Conservation (phyloP, 2,113 vertebrate species). For the Gasterosteus aculeatus region DNA sequence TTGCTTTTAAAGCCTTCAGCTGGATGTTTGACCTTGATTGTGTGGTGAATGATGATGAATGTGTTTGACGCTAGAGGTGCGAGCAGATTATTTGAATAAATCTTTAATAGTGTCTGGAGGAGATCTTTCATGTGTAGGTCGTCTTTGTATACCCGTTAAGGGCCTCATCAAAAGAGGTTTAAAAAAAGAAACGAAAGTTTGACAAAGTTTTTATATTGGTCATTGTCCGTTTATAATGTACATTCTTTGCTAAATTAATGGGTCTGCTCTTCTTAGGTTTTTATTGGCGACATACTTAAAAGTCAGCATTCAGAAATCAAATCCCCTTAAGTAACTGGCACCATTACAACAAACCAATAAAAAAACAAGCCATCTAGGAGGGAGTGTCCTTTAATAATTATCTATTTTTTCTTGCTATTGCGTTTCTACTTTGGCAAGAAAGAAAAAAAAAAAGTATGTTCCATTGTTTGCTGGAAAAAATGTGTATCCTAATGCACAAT, state of each 20-base stretch:
- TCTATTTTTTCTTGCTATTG: neutral
- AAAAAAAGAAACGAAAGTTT: neutral
- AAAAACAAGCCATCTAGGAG: conserved; percentile 7
- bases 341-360: conserved; percentile 14
- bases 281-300: neutral
- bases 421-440: neutral
- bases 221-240: neutral
- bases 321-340: conserved; percentile 27
- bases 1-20: neutral
- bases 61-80: neutral
- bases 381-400: neutral
- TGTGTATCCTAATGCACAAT: conserved; percentile 22
- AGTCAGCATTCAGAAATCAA: conserved; percentile 7
- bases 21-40: neutral
- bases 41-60: neutral
- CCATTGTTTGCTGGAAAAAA: conserved; percentile 2
- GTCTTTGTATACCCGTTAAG: neutral
- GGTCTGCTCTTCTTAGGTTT: neutral
- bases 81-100: neutral
- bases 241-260: neutral
- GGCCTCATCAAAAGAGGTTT: neutral
- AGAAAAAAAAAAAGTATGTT: neutral
- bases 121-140: neutral
- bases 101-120: neutral
- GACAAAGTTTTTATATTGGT: neutral